phyloP scores from a whole-genome alignment of 2,888 invertebrate species.

The Rhorus exstirpatorius region DNA sequence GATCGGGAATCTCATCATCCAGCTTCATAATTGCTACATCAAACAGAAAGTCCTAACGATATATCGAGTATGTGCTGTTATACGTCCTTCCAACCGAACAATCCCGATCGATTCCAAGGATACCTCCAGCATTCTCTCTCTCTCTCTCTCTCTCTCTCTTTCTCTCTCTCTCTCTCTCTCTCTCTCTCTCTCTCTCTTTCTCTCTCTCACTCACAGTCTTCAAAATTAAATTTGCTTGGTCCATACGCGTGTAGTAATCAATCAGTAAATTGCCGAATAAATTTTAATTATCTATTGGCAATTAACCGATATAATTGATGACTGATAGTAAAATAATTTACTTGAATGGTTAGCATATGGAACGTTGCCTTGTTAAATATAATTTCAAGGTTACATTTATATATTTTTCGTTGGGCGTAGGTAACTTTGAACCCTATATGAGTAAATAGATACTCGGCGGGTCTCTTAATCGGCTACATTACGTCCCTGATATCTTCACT shows the following conservation, averaged over 20 bases:
- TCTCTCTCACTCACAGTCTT: neutral
- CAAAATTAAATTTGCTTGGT: neutral
- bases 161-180: neutral
- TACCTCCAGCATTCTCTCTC: neutral
- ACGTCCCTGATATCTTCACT: constrained; percentile 48
- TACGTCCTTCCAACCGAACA: constrained; percentile 2
- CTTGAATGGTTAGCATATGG: no score
- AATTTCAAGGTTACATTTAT: no score
- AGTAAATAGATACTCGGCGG: constrained; percentile 26
- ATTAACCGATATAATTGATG: neutral
- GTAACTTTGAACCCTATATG: neutral
- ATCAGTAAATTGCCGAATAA: no score
- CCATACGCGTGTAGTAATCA: no score
- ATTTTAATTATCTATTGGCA: neutral
- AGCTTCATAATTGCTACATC: constrained; percentile 15
- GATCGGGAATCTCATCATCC: constrained; percentile 8
- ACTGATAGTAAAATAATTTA: no score
- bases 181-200: constrained; percentile 9
- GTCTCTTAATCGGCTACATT: constrained; percentile 45
- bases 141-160: neutral
- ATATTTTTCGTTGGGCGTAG: neutral
- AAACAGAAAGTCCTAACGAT: neutral
- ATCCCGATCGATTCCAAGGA: neutral
- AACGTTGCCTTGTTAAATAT: no score
- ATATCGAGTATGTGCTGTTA: neutral